These are phyloP conservation scores for Neoscelio sp. DNA, from an alignment of 2,888 invertebrate species.

Conservation along the genomic window DNA sequence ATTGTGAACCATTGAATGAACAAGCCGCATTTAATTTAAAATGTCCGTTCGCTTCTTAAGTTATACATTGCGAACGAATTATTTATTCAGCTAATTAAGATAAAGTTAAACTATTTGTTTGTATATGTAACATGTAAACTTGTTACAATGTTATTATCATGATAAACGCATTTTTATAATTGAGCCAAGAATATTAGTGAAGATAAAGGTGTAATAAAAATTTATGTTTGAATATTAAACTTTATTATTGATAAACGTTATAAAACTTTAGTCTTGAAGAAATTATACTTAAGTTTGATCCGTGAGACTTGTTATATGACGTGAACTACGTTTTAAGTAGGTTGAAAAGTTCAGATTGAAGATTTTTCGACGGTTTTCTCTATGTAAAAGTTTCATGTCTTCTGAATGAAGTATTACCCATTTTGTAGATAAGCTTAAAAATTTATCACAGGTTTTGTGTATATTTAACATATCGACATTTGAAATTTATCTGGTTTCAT, in stretches of 20 bases:
- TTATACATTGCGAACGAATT: no score
- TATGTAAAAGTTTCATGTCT: not conserved
- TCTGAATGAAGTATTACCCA: not conserved
- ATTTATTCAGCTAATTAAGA: no score
- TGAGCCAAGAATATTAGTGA: not conserved
- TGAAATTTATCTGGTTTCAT: no score
- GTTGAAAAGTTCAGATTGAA: not conserved
- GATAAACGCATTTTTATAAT: constrained; percentile 3
- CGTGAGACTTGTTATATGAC: not conserved
- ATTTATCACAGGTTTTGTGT: no score
- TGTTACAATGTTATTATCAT: no score
- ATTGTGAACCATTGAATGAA: constrained; percentile 11
- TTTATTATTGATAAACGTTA: constrained; percentile 17
- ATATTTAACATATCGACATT: no score
- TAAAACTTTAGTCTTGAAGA: constrained; percentile 10
- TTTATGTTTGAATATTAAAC: constrained; percentile 17
- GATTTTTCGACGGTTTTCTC: not conserved
- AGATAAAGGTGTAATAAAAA: constrained; percentile 9
- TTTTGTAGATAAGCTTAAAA: not conserved
- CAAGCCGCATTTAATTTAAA: constrained; percentile 24
- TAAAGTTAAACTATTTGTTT: no score
- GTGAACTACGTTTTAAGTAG: not conserved
- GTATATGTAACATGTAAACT: no score
- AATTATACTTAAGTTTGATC: constrained; percentile 10
- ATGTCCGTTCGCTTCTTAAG: no score